Evolutionary conservation across 2,888 invertebrate genomes (phyloP).

Genomic region (Rhagonycha lutea): DNA sequence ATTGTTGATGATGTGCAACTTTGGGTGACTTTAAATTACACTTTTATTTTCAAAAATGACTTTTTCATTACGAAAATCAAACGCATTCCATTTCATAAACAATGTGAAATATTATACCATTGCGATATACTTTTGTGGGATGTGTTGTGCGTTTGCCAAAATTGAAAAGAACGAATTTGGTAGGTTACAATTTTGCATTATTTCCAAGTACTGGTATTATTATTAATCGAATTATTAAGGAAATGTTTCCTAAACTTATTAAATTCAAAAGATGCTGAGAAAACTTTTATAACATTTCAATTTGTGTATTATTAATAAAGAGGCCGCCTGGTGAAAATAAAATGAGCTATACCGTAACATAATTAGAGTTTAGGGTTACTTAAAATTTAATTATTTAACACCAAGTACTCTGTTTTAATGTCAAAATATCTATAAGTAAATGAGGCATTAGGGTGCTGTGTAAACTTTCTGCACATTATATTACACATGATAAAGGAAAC

Average conservation of each 20-base stretch:
- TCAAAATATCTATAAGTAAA: constrained; percentile 2
- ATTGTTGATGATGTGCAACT: neutral
- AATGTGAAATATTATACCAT: neutral
- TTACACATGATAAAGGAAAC: neutral
- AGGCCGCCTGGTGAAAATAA: constrained; percentile 11
- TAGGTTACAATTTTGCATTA: constrained; percentile 11
- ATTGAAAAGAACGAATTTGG: constrained; percentile 17
- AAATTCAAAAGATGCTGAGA: neutral
- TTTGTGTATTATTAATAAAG: constrained; percentile 5
- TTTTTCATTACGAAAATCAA: constrained; percentile 3
- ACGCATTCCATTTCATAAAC: constrained; percentile 6
- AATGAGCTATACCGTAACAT: constrained; percentile 11
- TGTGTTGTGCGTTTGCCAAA: constrained; percentile 11
- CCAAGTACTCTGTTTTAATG: constrained; percentile 4
- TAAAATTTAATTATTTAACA: constrained; percentile 16
- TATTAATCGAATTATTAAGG: neutral
- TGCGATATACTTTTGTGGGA: constrained; percentile 17
- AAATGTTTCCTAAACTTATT: neutral
- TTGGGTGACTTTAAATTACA: neutral
- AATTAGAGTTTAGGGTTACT: constrained; percentile 19
- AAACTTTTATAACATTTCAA: neutral
- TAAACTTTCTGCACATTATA: neutral
- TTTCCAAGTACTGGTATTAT: neutral
- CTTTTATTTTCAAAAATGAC: constrained; percentile 10
- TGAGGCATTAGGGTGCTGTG: neutral